A percentile compares a stretch with the other conserved stretches of the same genome.
Evolutionary conservation across 2,113 vertebrate genomes (phyloP).

Genomic region (Sphyrna mokarran): DNA sequence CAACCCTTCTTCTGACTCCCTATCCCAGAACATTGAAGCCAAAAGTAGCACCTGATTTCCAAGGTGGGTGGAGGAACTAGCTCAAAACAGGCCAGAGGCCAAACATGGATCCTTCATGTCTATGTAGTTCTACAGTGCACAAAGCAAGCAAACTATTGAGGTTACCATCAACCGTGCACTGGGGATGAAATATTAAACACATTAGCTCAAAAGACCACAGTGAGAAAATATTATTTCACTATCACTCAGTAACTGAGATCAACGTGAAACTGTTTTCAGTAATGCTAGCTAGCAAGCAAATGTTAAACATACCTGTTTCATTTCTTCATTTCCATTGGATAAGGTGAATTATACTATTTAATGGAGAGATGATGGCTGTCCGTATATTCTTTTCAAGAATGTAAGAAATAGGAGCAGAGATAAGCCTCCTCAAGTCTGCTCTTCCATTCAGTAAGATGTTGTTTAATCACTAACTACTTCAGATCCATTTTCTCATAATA

Average conservation of each 20-base stretch:
- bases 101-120: background rate
- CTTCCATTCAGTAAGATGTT: background rate
- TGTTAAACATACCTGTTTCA: background rate
- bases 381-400: background rate
- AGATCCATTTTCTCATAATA: background rate
- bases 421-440: background rate
- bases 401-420: background rate
- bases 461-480: background rate
- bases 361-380: background rate
- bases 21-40: background rate
- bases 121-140: background rate
- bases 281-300: background rate
- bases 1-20: background rate
- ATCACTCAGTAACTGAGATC: background rate
- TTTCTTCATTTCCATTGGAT: background rate
- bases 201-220: background rate
- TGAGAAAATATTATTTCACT: background rate
- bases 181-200: background rate
- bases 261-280: background rate
- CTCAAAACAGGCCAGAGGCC: background rate
- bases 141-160: background rate
- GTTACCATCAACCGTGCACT: background rate
- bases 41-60: background rate
- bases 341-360: background rate
- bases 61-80: background rate